phyloP scores from a whole-genome alignment of 2,113 vertebrate species.

The Phalacrocorax carbo region DNA sequence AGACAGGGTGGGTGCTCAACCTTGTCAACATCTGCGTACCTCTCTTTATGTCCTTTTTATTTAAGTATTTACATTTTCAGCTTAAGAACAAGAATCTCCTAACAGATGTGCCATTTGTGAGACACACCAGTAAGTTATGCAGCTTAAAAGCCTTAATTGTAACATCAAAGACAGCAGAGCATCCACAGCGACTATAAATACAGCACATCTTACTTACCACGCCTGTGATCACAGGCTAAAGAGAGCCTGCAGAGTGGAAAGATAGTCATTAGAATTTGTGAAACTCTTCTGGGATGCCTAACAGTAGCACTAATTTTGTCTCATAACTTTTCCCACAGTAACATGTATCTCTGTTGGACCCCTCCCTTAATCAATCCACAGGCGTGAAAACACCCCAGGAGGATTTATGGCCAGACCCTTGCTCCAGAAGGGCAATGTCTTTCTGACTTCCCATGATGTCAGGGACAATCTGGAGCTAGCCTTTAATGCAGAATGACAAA shows the following conservation, averaged over 20 bases:
- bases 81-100: neutral
- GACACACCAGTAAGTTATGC: neutral
- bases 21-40: neutral
- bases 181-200: neutral
- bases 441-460: neutral
- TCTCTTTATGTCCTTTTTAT: neutral
- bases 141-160: neutral
- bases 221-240: neutral
- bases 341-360: neutral
- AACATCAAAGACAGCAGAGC: neutral
- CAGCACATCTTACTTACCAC: neutral
- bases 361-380: neutral
- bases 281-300: neutral
- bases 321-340: neutral
- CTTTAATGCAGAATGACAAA: neutral
- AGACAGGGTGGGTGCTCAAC: neutral
- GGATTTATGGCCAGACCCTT: neutral
- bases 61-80: neutral
- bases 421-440: neutral
- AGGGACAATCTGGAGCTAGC: neutral
- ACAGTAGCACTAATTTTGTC: neutral
- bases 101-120: neutral
- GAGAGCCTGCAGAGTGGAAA: neutral
- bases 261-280: slow-evolving; percentile 9
- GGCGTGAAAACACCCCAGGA: fast-evolving